Conservation (phyloP, 2,113 vertebrate species). For the Choloepus hoffmanni region DNA sequence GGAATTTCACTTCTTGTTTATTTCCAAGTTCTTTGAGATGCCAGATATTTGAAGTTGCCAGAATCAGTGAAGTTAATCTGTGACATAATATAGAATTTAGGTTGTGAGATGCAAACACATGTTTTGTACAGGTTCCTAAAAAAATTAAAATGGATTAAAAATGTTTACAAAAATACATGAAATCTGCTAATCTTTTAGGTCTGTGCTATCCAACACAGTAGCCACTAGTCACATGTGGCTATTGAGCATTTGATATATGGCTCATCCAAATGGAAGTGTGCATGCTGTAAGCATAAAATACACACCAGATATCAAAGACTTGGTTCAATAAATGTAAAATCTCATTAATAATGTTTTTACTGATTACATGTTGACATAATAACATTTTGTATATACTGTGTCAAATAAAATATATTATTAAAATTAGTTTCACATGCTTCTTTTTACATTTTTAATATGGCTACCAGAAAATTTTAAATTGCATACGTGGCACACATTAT, state of each 20-base stretch:
- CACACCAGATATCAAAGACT: not conserved
- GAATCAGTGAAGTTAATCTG: not conserved
- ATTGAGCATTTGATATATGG: not conserved
- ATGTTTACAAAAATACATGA: not conserved
- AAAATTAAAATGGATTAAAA: not conserved
- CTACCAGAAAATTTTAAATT: constrained; percentile 7
- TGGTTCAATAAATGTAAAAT: not conserved
- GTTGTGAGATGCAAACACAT: not conserved
- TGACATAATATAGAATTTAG: not conserved
- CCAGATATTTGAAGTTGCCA: not conserved
- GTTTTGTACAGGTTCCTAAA: not conserved
- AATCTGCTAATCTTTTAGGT: not conserved
- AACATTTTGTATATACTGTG: not conserved
- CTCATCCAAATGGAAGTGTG: not conserved
- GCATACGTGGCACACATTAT: not conserved
- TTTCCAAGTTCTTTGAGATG: not conserved
- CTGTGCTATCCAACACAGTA: not conserved
- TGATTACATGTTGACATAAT: not conserved
- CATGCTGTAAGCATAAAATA: not conserved
- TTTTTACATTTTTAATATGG: not conserved
- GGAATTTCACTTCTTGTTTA: not conserved
- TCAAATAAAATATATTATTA: constrained; percentile 20
- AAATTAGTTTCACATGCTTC: not conserved
- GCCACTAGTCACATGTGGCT: not conserved
- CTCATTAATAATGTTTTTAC: not conserved